Conservation (phyloP, 2,797 vertebrate genomes). For the Phalloptychus januarius region DNA sequence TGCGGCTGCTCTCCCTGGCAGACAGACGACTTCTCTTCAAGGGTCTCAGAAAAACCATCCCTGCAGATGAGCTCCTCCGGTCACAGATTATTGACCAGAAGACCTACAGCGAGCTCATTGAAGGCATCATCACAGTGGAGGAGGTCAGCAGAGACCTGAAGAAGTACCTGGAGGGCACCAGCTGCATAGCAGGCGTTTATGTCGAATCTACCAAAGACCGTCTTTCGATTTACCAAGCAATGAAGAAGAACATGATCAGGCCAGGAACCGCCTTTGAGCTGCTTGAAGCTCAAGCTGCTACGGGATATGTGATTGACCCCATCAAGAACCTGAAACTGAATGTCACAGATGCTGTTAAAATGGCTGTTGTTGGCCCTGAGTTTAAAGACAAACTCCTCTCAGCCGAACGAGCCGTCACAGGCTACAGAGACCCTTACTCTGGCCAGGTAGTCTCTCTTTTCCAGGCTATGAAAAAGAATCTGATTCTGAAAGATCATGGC, state of each 20-base stretch:
- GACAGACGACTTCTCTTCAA: constrained; percentile 90
- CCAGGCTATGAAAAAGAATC: constrained; percentile 98
- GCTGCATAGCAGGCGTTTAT: constrained; percentile 93
- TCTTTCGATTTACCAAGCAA: constrained; percentile 95
- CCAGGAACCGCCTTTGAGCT: constrained; percentile 97
- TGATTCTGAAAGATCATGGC: constrained; percentile 97
- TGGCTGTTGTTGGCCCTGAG: constrained; percentile 92
- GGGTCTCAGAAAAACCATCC: constrained; percentile 94
- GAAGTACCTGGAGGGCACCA: constrained; percentile 93
- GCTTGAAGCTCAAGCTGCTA: constrained; percentile 95
- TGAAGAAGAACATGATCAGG: constrained; percentile 98
- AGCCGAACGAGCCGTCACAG: constrained; percentile 93
- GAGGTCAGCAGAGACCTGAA: constrained; percentile 89
- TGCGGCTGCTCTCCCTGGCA: constrained; percentile 86
- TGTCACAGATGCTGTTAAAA: constrained; percentile 90
- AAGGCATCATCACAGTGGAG: constrained; percentile 88
- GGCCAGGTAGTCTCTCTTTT: constrained; percentile 95
- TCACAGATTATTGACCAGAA: constrained; percentile 90
- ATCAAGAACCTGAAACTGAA: constrained; percentile 95
- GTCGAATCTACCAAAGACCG: constrained; percentile 94
- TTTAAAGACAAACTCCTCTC: constrained; percentile 98
- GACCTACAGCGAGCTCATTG: constrained; percentile 87
- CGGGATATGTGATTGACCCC: constrained; percentile 94
- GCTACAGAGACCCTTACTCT: constrained; percentile 94
- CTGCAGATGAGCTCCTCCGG: constrained; percentile 90